These are phyloP conservation scores for Podarcis cretensis DNA, from an alignment of 2,113 vertebrate species.

Conservation along the genomic window DNA sequence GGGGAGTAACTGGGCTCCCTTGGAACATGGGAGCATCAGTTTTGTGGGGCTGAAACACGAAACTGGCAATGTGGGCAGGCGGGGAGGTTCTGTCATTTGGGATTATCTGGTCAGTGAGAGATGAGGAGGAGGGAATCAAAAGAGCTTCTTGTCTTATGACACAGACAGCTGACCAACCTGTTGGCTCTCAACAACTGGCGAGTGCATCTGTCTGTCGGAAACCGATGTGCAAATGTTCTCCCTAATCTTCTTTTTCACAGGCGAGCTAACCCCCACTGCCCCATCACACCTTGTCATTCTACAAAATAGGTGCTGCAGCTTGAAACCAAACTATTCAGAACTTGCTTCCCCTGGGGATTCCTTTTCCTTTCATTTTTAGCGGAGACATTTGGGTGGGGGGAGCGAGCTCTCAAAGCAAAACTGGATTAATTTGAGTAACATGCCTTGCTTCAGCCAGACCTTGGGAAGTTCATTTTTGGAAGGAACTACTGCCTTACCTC, in stretches of 20 bases:
- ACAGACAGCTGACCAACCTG: too few relatives aligned
- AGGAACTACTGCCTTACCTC: too few relatives aligned
- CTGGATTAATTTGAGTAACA: too few relatives aligned
- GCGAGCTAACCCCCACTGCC: background rate
- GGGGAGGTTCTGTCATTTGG: background rate
- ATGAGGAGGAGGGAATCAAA: too few relatives aligned
- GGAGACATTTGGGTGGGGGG: too few relatives aligned
- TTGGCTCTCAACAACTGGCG: background rate
- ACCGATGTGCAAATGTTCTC: background rate
- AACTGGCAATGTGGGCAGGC: too few relatives aligned
- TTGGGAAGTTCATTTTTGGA: too few relatives aligned
- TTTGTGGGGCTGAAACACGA: background rate
- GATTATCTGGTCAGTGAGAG: background rate
- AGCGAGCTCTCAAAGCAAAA: too few relatives aligned
- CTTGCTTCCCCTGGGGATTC: background rate
- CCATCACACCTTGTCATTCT: background rate
- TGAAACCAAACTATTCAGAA: background rate
- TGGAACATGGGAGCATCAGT: background rate
- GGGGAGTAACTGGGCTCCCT: background rate
- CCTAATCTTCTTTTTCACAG: background rate
- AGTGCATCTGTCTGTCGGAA: background rate
- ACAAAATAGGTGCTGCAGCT: background rate
- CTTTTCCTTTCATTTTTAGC: background rate
- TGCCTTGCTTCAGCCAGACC: too few relatives aligned
- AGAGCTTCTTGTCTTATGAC: too few relatives aligned